Conservation (phyloP, 2,888 invertebrate species). For the Litoditis marina region DNA sequence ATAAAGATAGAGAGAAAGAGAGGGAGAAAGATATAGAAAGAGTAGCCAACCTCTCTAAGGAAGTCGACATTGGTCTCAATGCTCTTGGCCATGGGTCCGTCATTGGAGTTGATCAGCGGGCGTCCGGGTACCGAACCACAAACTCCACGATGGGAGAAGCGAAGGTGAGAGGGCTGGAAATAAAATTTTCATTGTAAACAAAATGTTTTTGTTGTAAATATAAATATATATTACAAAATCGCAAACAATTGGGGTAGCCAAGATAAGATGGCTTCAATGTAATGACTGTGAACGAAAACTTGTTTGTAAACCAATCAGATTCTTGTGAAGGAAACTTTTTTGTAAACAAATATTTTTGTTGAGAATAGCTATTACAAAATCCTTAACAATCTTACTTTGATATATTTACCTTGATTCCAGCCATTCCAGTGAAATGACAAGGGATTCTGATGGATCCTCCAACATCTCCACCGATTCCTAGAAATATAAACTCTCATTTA, state of each 20-base stretch:
- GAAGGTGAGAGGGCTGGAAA: conserved; percentile 42
- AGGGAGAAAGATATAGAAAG: not conserved
- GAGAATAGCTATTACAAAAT: no score
- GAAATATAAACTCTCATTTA: not conserved
- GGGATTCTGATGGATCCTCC: conserved; percentile 66
- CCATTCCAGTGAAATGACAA: conserved; percentile 64
- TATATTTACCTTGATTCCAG: conserved; percentile 57
- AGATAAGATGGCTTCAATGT: no score
- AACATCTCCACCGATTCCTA: conserved; percentile 64
- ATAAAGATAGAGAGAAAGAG: not conserved
- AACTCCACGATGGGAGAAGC: conserved; percentile 45
- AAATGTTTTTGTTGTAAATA: no score
- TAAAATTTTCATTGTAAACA: not conserved
- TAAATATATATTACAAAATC: no score
- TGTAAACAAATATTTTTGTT: no score
- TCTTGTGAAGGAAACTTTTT: no score
- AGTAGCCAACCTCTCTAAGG: conserved; percentile 18
- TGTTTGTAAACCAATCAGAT: no score
- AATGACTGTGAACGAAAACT: no score
- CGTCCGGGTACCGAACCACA: conserved; percentile 51
- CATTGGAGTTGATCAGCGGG: conserved; percentile 50
- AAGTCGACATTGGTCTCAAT: conserved; percentile 44
- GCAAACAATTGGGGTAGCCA: no score
- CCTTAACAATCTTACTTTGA: no score
- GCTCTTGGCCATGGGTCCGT: conserved; percentile 50